A percentile compares a stretch with the other conserved stretches of the same genome.
phyloP scores from a whole-genome alignment of 2,113 vertebrate genomes.

The Semnornis frantzii region DNA sequence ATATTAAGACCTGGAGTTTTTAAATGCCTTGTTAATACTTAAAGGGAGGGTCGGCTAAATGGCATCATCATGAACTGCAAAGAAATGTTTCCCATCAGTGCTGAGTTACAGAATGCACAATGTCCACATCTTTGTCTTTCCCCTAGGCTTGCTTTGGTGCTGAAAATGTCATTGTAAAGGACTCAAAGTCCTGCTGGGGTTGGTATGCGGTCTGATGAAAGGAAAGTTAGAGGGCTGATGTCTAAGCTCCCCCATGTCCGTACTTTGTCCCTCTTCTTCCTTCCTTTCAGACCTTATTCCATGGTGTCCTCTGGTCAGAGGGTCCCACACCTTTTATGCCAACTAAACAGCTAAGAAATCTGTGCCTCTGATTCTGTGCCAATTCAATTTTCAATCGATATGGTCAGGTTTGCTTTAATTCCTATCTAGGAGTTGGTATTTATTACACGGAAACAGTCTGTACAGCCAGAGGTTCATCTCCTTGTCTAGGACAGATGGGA shows the following conservation, averaged over 20 bases:
- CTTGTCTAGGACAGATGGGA: not conserved
- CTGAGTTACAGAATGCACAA: rapidly evolving
- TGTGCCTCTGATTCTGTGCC: not conserved
- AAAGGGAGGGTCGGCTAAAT: not conserved
- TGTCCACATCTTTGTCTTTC: not conserved
- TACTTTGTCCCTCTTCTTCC: not conserved
- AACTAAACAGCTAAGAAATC: not conserved
- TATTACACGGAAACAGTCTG: not conserved
- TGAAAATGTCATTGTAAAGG: not conserved
- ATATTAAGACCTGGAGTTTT: not conserved
- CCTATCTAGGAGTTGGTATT: not conserved
- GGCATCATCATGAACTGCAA: not conserved
- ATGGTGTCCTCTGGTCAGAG: not conserved
- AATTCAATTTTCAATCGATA: not conserved
- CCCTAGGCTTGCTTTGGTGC: not conserved
- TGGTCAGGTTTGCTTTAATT: not conserved
- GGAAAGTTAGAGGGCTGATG: not conserved
- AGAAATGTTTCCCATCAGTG: not conserved
- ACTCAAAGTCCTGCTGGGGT: not conserved
- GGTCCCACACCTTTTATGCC: not conserved
- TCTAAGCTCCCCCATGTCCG: rapidly evolving
- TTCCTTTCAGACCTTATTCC: not conserved
- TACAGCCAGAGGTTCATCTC: not conserved
- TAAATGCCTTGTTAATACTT: not conserved
- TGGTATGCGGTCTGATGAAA: not conserved